A percentile compares a stretch with the other conserved stretches of the same genome.
These are phyloP conservation scores for Ctenochaetus hawaiiensis DNA, from an alignment of 2,797 vertebrate genomes.

Conservation along the genomic window DNA sequence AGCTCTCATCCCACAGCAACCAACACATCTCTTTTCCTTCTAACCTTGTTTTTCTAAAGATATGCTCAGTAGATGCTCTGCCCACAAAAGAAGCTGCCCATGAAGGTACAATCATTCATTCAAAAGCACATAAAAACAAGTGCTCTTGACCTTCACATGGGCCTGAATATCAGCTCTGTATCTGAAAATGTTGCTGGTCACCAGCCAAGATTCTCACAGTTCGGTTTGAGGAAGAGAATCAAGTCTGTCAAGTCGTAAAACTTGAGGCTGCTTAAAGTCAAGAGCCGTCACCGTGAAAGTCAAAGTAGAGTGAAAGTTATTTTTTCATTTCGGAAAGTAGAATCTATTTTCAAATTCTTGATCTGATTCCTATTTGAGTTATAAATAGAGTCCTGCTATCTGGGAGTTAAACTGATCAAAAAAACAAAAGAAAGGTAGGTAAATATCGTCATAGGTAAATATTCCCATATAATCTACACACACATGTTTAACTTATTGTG, in stretches of 20 bases:
- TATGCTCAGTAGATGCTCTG: conserved; percentile 3
- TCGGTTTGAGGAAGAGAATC: conserved; percentile 5
- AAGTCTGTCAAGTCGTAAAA: conserved; percentile 16
- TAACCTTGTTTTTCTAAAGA: neutral
- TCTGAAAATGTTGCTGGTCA: conserved; percentile 22
- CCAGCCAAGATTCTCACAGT: conserved; percentile 15
- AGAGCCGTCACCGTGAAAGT: too few species aligned
- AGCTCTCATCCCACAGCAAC: neutral
- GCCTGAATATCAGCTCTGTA: conserved; percentile 9
- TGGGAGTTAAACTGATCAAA: neutral
- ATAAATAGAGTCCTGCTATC: neutral
- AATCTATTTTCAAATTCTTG: too few species aligned
- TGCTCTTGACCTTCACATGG: conserved; percentile 20
- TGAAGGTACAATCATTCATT: conserved; percentile 20
- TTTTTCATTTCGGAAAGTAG: conserved; percentile 22
- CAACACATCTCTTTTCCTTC: neutral
- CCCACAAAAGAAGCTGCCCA: neutral
- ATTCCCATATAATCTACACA: too few species aligned
- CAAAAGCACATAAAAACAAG: conserved; percentile 33
- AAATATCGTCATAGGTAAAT: too few species aligned
- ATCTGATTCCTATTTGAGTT: conserved; percentile 1
- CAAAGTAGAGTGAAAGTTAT: neutral
- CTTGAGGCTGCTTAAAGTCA: too few species aligned
- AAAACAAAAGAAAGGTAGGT: too few species aligned
- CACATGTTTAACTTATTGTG: too few species aligned